Evolutionary conservation across 1,140 invertebrate genomes (phyloP).

Genomic region (Drosophila persimilis): DNA sequence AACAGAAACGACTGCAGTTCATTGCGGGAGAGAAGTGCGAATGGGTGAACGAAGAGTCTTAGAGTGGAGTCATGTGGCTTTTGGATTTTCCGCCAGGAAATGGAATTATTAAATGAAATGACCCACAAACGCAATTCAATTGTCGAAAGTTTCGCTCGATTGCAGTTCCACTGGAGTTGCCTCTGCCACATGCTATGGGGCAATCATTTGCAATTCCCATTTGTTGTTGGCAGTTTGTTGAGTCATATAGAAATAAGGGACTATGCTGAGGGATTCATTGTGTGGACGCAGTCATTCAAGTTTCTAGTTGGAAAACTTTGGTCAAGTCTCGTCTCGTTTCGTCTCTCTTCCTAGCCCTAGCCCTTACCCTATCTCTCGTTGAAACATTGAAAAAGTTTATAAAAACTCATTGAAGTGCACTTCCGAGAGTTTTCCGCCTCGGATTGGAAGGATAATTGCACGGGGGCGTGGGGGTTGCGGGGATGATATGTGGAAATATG

Average conservation of each 20-base stretch:
- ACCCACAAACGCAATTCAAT: conserved; percentile 74
- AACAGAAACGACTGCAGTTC: too few relatives aligned
- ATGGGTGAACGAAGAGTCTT: not conserved
- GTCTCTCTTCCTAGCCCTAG: too few relatives aligned
- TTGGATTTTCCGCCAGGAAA: conserved; percentile 29
- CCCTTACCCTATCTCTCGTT: not conserved
- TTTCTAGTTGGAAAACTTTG: conserved; percentile 39
- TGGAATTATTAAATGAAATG: conserved; percentile 76
- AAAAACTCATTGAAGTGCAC: conserved; percentile 63
- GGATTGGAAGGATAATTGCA: not conserved
- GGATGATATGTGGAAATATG: conserved; percentile 47
- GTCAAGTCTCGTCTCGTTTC: conserved; percentile 3
- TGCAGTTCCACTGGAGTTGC: conserved; percentile 33
- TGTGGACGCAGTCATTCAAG: conserved; percentile 11
- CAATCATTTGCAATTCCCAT: conserved; percentile 54
- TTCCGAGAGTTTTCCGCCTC: conserved; percentile 15
- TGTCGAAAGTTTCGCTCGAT: conserved; percentile 54
- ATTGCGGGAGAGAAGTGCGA: not conserved
- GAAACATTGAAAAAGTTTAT: conserved; percentile 63
- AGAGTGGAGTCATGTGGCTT: conserved; percentile 4
- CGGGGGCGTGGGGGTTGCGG: not conserved
- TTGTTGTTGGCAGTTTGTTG: conserved; percentile 16
- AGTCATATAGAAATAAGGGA: conserved; percentile 20
- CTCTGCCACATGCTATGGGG: not conserved
- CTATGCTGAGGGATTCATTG: conserved; percentile 19